Percentiles rank a stretch among this genome's conserved stretches.
Evolutionary conservation across 2,888 invertebrate species (phyloP).

Genomic region (Chesias legatella): DNA sequence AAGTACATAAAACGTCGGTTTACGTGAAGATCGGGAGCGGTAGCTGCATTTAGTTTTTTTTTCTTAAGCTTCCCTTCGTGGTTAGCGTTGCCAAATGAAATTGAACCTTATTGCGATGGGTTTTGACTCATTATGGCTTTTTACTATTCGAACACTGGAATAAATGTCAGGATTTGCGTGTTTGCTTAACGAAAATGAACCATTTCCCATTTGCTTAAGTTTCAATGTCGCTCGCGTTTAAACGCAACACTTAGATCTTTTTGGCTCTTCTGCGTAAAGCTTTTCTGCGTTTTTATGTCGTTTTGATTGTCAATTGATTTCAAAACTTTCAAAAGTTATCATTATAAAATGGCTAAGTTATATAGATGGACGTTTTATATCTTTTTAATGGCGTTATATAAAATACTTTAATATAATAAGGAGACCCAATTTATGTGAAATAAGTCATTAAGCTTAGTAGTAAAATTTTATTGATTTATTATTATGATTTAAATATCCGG

Average conservation of each 20-base stretch:
- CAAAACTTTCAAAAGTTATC: slow-evolving; percentile 18
- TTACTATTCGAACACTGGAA: too few relatives aligned
- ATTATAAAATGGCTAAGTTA: slow-evolving; percentile 17
- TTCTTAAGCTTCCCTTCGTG: not conserved
- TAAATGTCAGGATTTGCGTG: too few relatives aligned
- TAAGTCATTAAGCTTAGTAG: slow-evolving; percentile 7
- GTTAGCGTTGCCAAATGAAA: too few relatives aligned
- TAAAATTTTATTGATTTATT: slow-evolving; percentile 13
- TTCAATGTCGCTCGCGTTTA: too few relatives aligned
- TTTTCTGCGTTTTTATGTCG: slow-evolving; percentile 17
- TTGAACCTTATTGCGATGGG: too few relatives aligned
- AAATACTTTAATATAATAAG: slow-evolving; percentile 1
- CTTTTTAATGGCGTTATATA: slow-evolving; percentile 10
- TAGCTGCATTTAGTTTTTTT: slow-evolving; percentile 7
- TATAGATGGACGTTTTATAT: slow-evolving; percentile 16
- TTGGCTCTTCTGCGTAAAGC: too few relatives aligned
- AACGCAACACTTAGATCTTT: too few relatives aligned
- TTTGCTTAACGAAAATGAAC: too few relatives aligned
- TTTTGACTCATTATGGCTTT: too few relatives aligned
- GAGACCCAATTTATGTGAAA: slow-evolving; percentile 2
- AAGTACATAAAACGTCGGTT: slow-evolving; percentile 29
- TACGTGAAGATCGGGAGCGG: slow-evolving; percentile 29
- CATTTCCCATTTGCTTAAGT: too few relatives aligned
- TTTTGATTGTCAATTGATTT: slow-evolving; percentile 23
- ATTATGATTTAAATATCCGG: slow-evolving; percentile 17